phyloP scores from a whole-genome alignment of 2,113 vertebrate genomes.

The Globicephala melas region DNA sequence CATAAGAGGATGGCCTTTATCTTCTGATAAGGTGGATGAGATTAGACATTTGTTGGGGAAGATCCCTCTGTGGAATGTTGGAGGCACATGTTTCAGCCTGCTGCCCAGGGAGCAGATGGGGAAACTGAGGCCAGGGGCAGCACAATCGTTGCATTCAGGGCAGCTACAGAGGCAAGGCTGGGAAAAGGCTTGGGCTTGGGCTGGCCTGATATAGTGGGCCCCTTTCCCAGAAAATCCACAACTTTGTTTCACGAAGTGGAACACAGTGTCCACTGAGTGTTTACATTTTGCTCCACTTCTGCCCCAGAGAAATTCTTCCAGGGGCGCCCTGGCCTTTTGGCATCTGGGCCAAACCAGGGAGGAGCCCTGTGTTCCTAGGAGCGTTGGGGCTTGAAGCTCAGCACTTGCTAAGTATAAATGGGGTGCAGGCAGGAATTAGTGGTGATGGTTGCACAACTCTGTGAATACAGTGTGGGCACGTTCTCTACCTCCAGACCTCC shows the following conservation, averaged over 20 bases:
- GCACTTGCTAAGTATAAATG: background rate
- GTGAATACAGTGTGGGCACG: background rate
- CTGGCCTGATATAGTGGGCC: background rate
- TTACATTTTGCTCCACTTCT: background rate
- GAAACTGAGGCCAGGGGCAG: conserved; percentile 24
- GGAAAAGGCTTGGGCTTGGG: background rate
- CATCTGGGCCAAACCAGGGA: background rate
- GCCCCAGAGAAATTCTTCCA: conserved; percentile 10
- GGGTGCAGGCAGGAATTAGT: background rate
- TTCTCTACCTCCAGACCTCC: background rate
- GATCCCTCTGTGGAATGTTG: background rate
- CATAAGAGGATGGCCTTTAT: background rate
- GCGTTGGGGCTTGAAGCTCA: background rate
- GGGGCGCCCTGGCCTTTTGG: background rate
- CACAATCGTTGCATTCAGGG: background rate
- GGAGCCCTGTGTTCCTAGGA: background rate
- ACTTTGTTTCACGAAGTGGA: conserved; percentile 23
- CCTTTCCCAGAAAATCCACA: background rate
- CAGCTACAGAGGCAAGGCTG: background rate
- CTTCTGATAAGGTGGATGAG: background rate
- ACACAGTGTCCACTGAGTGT: background rate
- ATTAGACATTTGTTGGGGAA: background rate
- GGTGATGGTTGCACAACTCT: background rate
- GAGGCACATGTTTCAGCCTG: background rate
- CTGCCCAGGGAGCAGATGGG: background rate